Percentiles rank a stretch among this genome's conserved stretches.
Evolutionary conservation across 2,797 vertebrate genomes (phyloP).

Genomic region (Chrosomus eos): DNA sequence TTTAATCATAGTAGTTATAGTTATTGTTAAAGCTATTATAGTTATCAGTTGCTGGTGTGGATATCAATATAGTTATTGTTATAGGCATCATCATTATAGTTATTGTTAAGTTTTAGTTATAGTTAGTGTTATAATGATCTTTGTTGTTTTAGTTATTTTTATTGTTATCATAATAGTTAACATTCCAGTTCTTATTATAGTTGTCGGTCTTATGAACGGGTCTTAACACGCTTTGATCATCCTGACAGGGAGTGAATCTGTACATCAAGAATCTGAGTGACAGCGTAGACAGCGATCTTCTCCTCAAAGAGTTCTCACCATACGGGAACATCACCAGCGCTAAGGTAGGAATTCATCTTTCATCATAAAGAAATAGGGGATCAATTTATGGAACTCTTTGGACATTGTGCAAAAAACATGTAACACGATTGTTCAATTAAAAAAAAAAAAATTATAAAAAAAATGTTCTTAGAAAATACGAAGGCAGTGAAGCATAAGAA

Average conservation of each 20-base stretch:
- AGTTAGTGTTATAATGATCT: not conserved
- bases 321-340: constrained; percentile 82
- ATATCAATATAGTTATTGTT: too few relatives aligned
- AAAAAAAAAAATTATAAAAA: too few relatives aligned
- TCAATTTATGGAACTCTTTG: too few relatives aligned
- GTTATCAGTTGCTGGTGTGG: too few relatives aligned
- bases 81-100: not conserved
- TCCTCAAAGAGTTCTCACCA: constrained; percentile 79
- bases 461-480: too few relatives aligned
- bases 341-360: constrained; percentile 67
- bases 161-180: not conserved
- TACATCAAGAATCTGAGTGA: constrained; percentile 98
- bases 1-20: too few relatives aligned
- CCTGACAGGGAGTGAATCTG: constrained; percentile 90
- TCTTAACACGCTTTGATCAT: not conserved
- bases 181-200: not conserved
- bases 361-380: not conserved
- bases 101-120: not conserved
- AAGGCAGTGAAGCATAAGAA: too few relatives aligned
- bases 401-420: too few relatives aligned
- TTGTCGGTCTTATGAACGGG: not conserved
- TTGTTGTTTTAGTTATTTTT: not conserved
- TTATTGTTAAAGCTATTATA: not conserved
- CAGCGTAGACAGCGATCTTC: constrained; percentile 86
- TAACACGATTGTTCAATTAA: too few relatives aligned